These are phyloP conservation scores for Nibea coibor DNA, from an alignment of 2,113 vertebrate genomes.

Conservation along the genomic window DNA sequence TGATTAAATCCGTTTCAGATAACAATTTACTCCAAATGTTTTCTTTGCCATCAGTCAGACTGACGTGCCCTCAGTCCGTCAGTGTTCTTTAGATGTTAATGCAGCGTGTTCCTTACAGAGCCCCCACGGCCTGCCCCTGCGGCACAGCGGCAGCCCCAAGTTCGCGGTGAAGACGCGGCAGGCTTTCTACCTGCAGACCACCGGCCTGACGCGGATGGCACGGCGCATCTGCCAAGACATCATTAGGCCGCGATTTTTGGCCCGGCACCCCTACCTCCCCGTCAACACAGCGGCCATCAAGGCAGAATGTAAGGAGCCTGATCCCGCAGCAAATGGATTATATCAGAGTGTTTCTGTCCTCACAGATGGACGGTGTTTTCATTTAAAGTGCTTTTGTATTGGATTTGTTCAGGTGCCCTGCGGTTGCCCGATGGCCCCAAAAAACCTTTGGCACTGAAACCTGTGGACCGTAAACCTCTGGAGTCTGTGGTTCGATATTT, in stretches of 20 bases:
- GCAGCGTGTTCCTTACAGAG: constrained; percentile 80
- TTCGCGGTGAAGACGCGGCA: constrained; percentile 97
- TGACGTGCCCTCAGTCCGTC: not conserved
- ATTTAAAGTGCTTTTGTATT: not conserved
- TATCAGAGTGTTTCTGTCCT: not conserved
- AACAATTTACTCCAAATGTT: constrained; percentile 5
- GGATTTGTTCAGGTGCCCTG: constrained; percentile 86
- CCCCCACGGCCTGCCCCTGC: constrained; percentile 90
- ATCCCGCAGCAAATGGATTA: not conserved
- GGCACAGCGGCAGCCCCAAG: constrained; percentile 95
- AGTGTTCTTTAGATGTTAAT: not conserved
- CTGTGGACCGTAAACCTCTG: constrained; percentile 92
- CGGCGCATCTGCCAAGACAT: constrained; percentile 95
- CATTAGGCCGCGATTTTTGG: constrained; percentile 89
- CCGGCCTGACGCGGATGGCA: constrained; percentile 89
- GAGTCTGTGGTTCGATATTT: constrained; percentile 95
- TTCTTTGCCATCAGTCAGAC: constrained; percentile 12
- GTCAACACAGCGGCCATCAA: constrained; percentile 97
- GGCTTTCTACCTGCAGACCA: constrained; percentile 96
- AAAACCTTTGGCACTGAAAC: constrained; percentile 89
- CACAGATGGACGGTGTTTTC: not conserved
- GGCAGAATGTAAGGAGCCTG: constrained; percentile 90
- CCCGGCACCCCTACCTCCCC: constrained; percentile 92
- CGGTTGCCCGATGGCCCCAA: constrained; percentile 91
- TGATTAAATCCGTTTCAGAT: constrained; percentile 22